phyloP scores from a whole-genome alignment of 2,797 vertebrate genomes.

The Cyclura pinguis region DNA sequence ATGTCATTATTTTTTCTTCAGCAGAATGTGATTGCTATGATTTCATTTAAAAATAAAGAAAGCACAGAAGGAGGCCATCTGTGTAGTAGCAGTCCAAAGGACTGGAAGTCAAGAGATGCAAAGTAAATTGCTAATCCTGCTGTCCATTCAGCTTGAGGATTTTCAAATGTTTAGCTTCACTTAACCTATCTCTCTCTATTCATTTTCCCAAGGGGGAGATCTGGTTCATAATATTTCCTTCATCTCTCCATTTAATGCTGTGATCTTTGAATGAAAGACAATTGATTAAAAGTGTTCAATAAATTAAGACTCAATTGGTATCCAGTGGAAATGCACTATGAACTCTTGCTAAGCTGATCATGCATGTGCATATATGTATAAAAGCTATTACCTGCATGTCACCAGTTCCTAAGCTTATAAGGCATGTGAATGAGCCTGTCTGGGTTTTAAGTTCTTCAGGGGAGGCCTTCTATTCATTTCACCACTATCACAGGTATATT shows the following conservation, averaged over 20 bases:
- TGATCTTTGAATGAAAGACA: not conserved
- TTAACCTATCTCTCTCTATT: not conserved
- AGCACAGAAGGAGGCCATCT: not conserved
- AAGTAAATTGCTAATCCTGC: conserved; percentile 17
- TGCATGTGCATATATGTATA: too few relatives aligned
- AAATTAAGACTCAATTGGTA: not conserved
- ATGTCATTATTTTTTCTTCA: not conserved
- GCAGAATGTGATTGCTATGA: conserved; percentile 7
- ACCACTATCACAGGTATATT: too few relatives aligned
- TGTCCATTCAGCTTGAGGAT: not conserved
- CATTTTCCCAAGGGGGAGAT: not conserved
- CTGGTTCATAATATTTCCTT: not conserved
- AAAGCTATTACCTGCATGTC: too few relatives aligned
- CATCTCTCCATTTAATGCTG: not conserved
- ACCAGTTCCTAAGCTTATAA: too few relatives aligned
- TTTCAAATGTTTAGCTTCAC: not conserved
- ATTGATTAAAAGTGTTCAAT: conserved; percentile 2
- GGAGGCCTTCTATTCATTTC: too few relatives aligned
- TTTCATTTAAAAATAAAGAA: not conserved
- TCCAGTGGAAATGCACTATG: not conserved
- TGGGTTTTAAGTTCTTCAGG: too few relatives aligned
- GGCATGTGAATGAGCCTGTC: too few relatives aligned
- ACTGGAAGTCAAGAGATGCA: conserved; percentile 1
- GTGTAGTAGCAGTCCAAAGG: not conserved
- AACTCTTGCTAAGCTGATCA: not conserved